A percentile compares a stretch with the other conserved stretches of the same genome.
Conservation (phyloP, 2,113 vertebrate species). For the Entelurus aequoreus region DNA sequence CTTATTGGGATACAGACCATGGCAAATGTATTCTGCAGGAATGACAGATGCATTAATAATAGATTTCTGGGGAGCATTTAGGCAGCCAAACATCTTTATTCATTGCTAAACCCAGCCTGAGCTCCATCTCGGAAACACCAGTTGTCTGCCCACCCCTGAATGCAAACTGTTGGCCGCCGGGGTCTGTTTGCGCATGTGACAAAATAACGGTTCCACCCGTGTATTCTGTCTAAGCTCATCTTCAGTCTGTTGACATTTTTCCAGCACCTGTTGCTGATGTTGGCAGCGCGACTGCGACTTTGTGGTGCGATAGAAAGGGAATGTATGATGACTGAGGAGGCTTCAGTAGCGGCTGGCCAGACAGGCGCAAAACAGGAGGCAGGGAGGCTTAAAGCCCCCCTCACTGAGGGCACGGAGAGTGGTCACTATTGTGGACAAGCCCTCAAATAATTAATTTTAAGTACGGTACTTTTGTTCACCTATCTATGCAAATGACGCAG, state of each 20-base stretch:
- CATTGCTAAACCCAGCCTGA: conserved; percentile 27
- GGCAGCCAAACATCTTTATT: conserved; percentile 57
- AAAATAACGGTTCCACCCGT: conserved; percentile 12
- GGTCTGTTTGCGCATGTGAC: conserved; percentile 2
- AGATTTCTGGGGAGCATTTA: conserved; percentile 35
- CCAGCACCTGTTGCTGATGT: conserved; percentile 30
- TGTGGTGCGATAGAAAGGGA: conserved; percentile 64
- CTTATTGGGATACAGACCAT: too few species aligned
- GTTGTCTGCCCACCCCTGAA: conserved; percentile 16
- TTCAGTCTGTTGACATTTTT: conserved; percentile 54
- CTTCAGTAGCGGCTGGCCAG: conserved; percentile 24
- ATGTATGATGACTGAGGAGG: conserved; percentile 57
- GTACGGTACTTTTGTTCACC: too few species aligned
- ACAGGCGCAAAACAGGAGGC: conserved; percentile 15
- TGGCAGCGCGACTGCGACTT: conserved; percentile 40
- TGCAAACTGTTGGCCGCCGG: conserved; percentile 2
- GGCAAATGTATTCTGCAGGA: conserved; percentile 24
- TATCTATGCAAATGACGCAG: too few species aligned
- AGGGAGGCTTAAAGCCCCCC: conserved; percentile 15
- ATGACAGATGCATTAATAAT: conserved; percentile 54
- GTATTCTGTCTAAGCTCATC: conserved; percentile 33
- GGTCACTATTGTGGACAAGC: conserved; percentile 7
- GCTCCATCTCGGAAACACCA: conserved; percentile 29
- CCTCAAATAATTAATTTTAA: neutral
- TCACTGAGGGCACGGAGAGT: conserved; percentile 17